A percentile compares a stretch with the other conserved stretches of the same genome.
phyloP scores from a whole-genome alignment of 64 coral and sea anemone genomes.

The Porites lutea region DNA sequence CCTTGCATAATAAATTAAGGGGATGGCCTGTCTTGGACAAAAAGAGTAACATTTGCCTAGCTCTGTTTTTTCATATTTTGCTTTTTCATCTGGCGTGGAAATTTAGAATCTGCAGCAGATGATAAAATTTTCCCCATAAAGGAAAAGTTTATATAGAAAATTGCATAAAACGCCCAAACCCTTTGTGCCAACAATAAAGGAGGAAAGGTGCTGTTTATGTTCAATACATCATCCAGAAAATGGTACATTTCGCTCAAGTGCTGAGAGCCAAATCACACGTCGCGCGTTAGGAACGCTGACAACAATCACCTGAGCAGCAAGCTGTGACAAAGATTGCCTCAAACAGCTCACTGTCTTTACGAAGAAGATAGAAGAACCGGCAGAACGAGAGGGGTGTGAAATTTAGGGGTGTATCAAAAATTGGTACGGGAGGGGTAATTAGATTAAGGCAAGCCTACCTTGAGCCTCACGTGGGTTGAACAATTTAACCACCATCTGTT shows the following conservation, averaged over 20 bases:
- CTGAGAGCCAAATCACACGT: slow-evolving; percentile 19
- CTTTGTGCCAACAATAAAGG: slow-evolving; percentile 44
- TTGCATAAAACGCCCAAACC: slow-evolving; percentile 49
- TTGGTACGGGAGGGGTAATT: slow-evolving; percentile 83
- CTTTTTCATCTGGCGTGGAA: slow-evolving; percentile 49
- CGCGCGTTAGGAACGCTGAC: background rate
- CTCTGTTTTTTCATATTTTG: slow-evolving; percentile 13
- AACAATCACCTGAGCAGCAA: slow-evolving; percentile 9
- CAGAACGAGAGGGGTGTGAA: slow-evolving; percentile 63
- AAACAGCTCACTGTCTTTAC: background rate
- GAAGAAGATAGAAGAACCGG: slow-evolving; percentile 11
- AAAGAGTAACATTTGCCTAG: slow-evolving; percentile 6
- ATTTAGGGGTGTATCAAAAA: slow-evolving; percentile 71
- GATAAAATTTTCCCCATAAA: slow-evolving; percentile 40
- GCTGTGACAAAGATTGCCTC: slow-evolving; percentile 1
- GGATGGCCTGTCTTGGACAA: slow-evolving; percentile 12
- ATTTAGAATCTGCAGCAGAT: slow-evolving; percentile 47
- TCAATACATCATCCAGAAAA: slow-evolving; percentile 61
- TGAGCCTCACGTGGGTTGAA: slow-evolving; percentile 96
- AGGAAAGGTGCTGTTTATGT: slow-evolving; percentile 60
- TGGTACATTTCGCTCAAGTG: slow-evolving; percentile 19
- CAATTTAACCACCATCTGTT: slow-evolving; percentile 99
- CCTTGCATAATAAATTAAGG: slow-evolving; percentile 55
- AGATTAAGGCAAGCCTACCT: slow-evolving; percentile 91
- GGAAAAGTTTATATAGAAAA: slow-evolving; percentile 63